A percentile compares a stretch with the other conserved stretches of the same genome.
Conservation (phyloP, 2,888 invertebrate genomes). For the Nesidiocoris tenuis region DNA sequence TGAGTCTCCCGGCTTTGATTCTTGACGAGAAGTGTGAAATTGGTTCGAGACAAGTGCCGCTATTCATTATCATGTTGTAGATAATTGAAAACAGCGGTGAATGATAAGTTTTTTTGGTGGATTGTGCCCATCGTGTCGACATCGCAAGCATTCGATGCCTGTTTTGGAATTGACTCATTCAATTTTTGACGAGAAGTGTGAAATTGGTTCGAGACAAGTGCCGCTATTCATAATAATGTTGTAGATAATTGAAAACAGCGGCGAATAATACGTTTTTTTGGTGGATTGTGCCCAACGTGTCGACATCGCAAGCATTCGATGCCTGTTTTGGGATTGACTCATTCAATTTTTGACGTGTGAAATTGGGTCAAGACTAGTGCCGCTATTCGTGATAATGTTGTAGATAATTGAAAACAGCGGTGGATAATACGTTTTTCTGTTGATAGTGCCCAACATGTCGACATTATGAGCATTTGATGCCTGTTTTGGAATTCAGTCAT, state of each 20-base stretch:
- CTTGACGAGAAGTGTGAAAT: not conserved
- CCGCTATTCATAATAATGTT: not conserved
- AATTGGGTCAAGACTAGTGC: not conserved
- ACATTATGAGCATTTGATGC: no score
- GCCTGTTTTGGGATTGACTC: no score
- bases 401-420: not conserved
- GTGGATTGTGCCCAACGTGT: no score
- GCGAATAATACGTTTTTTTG: no score
- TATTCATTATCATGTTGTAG: not conserved
- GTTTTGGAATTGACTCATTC: no score
- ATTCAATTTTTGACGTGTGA: not conserved
- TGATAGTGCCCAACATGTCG: no score
- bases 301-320: no score
- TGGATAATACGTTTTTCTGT: no score
- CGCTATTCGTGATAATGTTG: not conserved
- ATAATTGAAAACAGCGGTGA: not conserved
- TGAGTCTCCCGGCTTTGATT: not conserved
- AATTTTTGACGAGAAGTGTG: not conserved
- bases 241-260: not conserved
- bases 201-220: not conserved
- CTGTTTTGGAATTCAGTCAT: no score
- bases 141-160: no score
- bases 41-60: not conserved
- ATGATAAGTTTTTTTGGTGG: no score
- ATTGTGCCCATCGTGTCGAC: no score